Evolutionary conservation across 2,113 vertebrate genomes (phyloP).

Genomic region (Peromyscus maniculatus): DNA sequence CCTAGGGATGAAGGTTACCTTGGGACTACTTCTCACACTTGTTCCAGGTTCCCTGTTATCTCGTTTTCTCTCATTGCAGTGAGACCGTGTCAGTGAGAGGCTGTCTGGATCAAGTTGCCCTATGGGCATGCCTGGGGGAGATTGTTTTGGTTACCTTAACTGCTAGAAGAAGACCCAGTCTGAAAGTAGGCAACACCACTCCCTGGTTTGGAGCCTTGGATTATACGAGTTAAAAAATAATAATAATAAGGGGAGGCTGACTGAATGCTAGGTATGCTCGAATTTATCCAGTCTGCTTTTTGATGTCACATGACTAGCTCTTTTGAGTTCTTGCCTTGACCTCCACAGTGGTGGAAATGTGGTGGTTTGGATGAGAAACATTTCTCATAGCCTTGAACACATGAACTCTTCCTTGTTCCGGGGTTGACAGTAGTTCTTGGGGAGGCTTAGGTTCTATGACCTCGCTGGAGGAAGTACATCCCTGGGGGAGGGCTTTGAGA

Average conservation of each 20-base stretch:
- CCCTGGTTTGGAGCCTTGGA: neutral
- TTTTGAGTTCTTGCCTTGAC: neutral
- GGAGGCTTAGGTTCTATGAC: neutral
- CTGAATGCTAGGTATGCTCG: neutral
- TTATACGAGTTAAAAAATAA: neutral
- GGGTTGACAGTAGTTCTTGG: neutral
- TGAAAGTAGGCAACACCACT: neutral
- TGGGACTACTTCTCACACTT: neutral
- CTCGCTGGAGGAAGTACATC: neutral
- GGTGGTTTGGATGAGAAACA: neutral
- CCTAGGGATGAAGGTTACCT: neutral
- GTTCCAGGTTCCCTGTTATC: too few species aligned
- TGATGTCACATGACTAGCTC: neutral
- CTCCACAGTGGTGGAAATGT: neutral
- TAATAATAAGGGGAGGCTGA: neutral
- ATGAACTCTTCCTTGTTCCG: neutral
- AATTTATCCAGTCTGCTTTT: neutral
- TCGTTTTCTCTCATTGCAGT: accelerated
- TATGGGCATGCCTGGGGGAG: neutral
- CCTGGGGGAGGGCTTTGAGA: neutral
- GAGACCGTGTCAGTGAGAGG: neutral
- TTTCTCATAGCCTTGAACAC: neutral
- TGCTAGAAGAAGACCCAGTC: neutral
- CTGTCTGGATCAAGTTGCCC: neutral
- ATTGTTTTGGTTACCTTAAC: neutral